Evolutionary conservation across 2,888 invertebrate species (phyloP), one percentile per base, ranked within the genome.

Genomic region (Caprella mutica): DNA sequence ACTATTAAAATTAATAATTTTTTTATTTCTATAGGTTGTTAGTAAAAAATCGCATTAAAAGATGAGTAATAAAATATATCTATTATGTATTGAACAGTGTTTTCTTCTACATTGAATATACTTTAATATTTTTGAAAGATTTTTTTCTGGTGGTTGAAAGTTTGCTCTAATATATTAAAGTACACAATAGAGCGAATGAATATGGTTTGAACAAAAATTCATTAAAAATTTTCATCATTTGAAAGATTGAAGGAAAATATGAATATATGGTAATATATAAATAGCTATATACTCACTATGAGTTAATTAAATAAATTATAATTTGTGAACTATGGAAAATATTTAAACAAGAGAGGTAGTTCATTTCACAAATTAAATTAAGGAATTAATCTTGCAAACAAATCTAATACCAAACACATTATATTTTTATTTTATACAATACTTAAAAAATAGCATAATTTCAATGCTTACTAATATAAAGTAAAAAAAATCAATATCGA

Each of bases 151-250:
- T 2, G 14, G n/a, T 21, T 21, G n/a, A 44, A n/a, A 23, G 14
- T 23, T 44, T 44, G n/a, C n/a, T 44, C 14, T 23, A 23, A 17
- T n/a, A n/a, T 17, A 21, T 19, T 17, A n/a, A 17, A 19, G 19
- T 23, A 5, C 23, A 17, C n/a, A 3, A n/a, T 17, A 23, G 23
- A 17, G n/a, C 21, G 23, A n/a, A 23, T 17, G 23, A n/a, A 23
- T 19, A 21, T 21, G n/a, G 21, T 44, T n/a, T 38, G 26, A n/a
- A 40, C n/a, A 42, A 43, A 42, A 23, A 52, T 52, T 19, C 44
- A 44, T 48, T 33, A 44, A 46, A 30, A 54, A 26, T 46, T 54
- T 46, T 54, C 43, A 46, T 46, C 46, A 42, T 54, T 30, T 54
- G 30, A 29, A 52, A 39, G 40, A 39, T 39, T 52, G 6, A 39